Evolutionary conservation across 2,797 vertebrate species (phyloP).

Genomic region (Nyctibius grandis): DNA sequence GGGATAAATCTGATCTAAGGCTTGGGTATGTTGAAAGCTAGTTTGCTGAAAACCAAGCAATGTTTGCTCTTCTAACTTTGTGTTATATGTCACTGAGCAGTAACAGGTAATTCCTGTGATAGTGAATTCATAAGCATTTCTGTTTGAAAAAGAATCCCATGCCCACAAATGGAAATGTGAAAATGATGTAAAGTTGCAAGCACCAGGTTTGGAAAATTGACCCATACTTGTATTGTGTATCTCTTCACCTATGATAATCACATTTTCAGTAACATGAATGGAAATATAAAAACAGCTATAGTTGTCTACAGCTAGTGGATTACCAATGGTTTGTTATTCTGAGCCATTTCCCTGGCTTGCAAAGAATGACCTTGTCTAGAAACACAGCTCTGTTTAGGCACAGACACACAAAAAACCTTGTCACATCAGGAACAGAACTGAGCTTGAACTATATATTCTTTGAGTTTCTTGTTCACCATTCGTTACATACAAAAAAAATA

Average conservation of each 20-base stretch:
- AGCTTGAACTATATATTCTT: neutral
- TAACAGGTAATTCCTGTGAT: neutral
- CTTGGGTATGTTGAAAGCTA: neutral
- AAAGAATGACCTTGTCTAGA: neutral
- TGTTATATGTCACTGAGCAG: neutral
- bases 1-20: neutral
- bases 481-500: neutral
- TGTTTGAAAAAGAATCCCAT: neutral
- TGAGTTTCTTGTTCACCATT: neutral
- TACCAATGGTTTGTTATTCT: neutral
- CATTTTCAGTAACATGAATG: neutral
- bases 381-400: neutral
- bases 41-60: neutral
- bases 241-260: neutral
- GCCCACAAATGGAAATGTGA: neutral
- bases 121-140: neutral
- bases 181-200: neutral
- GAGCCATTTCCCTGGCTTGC: neutral
- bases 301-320: neutral
- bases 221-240: neutral
- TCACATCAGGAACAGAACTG: neutral
- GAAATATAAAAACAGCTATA: neutral
- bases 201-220: neutral
- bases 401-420: neutral
- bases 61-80: neutral